Evolutionary conservation across 1,140 invertebrate species (phyloP).

Genomic region (Paraescarpia echinospica): DNA sequence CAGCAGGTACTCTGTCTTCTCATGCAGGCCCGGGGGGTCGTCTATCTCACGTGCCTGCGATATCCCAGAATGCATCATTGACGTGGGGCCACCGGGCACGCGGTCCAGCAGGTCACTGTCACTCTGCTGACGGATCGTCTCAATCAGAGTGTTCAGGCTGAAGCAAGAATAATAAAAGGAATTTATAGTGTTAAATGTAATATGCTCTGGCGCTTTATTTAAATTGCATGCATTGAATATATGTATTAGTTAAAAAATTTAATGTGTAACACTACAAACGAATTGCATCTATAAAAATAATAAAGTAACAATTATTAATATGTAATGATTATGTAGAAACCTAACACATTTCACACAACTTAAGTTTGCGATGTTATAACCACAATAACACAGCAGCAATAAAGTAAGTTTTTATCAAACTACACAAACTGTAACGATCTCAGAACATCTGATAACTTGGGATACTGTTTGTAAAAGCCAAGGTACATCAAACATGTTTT

Average conservation of each 20-base stretch:
- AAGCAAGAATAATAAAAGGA: constrained; percentile 24
- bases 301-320: no score
- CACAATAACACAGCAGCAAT: background rate
- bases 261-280: no score
- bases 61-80: constrained; percentile 92
- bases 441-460: background rate
- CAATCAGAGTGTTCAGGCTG: constrained; percentile 54
- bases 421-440: background rate
- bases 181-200: no score
- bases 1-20: constrained; percentile 92
- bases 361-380: no score
- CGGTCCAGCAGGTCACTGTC: constrained; percentile 42
- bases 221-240: no score
- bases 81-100: constrained; percentile 63
- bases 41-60: constrained; percentile 82
- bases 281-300: no score
- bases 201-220: no score
- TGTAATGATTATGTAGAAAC: no score
- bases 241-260: no score
- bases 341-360: no score
- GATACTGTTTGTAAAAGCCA: no score
- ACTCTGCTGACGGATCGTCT: constrained; percentile 45
- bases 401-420: no score
- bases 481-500: background rate
- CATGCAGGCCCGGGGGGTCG: constrained; percentile 89